These are phyloP conservation scores for Muntiacus muntjak DNA, from an alignment of 2,113 vertebrate genomes.

Conservation along the genomic window DNA sequence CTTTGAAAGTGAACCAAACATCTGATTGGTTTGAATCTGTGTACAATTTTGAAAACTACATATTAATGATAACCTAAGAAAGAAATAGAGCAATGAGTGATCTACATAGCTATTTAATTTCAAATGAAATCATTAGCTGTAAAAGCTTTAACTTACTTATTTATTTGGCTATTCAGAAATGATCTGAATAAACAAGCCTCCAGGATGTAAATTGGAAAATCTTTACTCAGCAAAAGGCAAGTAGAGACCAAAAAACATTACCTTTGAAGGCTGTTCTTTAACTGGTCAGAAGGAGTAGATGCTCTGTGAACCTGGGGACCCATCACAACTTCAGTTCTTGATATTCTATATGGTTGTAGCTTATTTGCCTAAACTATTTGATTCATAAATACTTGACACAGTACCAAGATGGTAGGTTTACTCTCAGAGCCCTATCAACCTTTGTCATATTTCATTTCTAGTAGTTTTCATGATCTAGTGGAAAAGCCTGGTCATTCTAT, in stretches of 20 bases:
- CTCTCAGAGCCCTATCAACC: background rate
- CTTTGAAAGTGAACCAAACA: background rate
- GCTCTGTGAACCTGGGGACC: background rate
- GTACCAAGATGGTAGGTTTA: background rate
- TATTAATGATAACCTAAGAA: background rate
- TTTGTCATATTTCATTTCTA: background rate
- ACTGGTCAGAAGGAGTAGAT: background rate
- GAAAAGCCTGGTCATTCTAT: background rate
- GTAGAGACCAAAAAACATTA: background rate
- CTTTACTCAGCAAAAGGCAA: background rate
- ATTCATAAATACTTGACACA: background rate
- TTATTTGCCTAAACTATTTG: background rate
- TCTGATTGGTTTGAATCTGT: background rate
- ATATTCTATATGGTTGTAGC: background rate
- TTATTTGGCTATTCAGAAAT: background rate
- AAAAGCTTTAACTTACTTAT: conserved; percentile 5
- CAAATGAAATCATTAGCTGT: background rate
- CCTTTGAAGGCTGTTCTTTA: background rate
- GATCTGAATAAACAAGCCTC: background rate
- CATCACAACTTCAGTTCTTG: background rate
- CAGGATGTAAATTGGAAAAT: background rate
- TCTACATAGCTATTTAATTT: background rate
- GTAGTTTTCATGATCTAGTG: background rate
- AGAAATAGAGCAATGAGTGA: background rate
- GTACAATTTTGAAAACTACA: background rate